Evolutionary conservation across 2,797 vertebrate species (phyloP).

Genomic region (Diplodus puntazzo): DNA sequence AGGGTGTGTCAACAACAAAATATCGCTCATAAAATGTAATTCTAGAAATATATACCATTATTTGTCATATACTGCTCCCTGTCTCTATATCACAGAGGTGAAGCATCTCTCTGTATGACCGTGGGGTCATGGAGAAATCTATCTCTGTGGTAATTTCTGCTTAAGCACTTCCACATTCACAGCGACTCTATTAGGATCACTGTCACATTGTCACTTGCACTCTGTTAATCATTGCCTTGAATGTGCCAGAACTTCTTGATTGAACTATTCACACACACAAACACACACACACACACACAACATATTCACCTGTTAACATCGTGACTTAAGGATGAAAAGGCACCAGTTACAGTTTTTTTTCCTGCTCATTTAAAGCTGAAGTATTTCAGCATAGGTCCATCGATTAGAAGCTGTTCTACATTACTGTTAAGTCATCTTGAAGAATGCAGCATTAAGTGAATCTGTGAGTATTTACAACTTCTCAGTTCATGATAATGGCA

Average conservation of each 20-base stretch:
- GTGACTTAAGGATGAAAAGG: constrained; percentile 41
- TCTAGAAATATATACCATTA: neutral
- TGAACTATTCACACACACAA: constrained; percentile 9
- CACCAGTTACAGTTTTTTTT: constrained; percentile 42
- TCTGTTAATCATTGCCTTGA: constrained; percentile 6
- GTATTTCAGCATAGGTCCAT: constrained; percentile 10
- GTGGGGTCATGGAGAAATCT: neutral
- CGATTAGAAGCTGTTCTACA: neutral
- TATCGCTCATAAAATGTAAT: neutral
- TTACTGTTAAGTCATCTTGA: neutral
- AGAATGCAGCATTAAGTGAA: constrained; percentile 12
- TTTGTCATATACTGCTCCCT: neutral
- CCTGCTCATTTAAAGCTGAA: constrained; percentile 24
- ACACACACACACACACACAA: neutral
- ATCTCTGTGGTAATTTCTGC: constrained; percentile 18
- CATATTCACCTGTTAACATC: constrained; percentile 8
- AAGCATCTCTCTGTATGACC: neutral
- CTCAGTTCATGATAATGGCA: constrained; percentile 28
- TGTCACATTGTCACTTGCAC: constrained; percentile 18
- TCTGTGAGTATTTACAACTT: constrained; percentile 1
- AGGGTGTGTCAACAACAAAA: neutral
- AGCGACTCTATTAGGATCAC: neutral
- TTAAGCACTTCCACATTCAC: constrained; percentile 20
- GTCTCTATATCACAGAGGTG: neutral
- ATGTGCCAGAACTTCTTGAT: constrained; percentile 5